A percentile compares a stretch with the other conserved stretches of the same genome.
Evolutionary conservation across 2,113 vertebrate species (phyloP).

Genomic region (Paratilapia polleni): DNA sequence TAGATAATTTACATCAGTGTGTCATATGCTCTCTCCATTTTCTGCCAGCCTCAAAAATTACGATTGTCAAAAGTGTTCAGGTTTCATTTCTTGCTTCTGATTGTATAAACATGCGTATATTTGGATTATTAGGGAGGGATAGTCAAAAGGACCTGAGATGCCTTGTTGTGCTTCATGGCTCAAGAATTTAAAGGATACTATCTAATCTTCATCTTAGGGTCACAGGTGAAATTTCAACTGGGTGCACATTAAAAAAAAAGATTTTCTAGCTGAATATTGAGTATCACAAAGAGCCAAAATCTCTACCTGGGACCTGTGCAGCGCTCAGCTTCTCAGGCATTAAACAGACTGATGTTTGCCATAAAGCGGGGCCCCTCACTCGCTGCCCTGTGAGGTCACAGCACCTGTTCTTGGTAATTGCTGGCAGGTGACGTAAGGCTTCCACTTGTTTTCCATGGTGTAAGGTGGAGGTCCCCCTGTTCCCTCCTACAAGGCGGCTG

Average conservation of each 20-base stretch:
- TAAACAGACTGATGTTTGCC: conserved; percentile 33
- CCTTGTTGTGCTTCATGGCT: conserved; percentile 43
- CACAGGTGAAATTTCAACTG: conserved; percentile 19
- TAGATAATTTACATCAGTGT: conserved; percentile 36
- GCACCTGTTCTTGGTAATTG: conserved; percentile 69
- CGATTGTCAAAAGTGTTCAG: conserved; percentile 21
- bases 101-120: not conserved
- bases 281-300: conserved; percentile 23
- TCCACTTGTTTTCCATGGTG: conserved; percentile 63
- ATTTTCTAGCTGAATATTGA: conserved; percentile 10
- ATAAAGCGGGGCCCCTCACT: conserved; percentile 39
- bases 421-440: conserved; percentile 60
- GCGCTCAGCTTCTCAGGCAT: not conserved
- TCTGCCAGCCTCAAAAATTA: conserved; percentile 28
- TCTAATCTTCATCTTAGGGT: conserved; percentile 37
- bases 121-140: not conserved
- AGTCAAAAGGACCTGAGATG: not conserved
- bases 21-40: not conserved
- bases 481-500: not conserved
- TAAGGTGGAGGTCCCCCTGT: conserved; percentile 31
- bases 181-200: conserved; percentile 27
- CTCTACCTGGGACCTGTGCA: conserved; percentile 5
- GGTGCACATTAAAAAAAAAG: not conserved
- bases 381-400: conserved; percentile 68
- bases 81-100: conserved; percentile 30